Base-by-base conservation (phyloP, 2,797 vertebrate species). In the Onychomys arenicola region DNA sequence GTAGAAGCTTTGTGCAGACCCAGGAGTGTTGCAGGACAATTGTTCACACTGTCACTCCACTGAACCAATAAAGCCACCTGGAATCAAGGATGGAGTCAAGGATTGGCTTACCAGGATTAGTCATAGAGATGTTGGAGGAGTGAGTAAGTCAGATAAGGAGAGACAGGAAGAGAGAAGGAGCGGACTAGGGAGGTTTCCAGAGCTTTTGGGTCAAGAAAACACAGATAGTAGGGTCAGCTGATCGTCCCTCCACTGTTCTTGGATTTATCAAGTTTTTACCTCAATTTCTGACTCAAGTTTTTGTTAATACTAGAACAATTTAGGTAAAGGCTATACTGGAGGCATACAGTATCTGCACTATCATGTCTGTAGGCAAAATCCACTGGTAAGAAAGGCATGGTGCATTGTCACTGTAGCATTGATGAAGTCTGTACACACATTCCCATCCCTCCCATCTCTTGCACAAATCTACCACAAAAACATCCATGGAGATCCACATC, bases 381-480 rank as follows among this genome's bases (percentile, higher is more conserved):
- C 23, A n/a, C 32, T 19, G 3, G 14, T 49, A 0, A 6, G 57
- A 8, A 17, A 78, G 67, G 43, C 37, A 40, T 6, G 0, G 37
- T 1, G 2, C 34, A 14, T 2, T 6, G 37, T 43, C 17, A 11
- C 14, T 32, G 6, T 93, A 7, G 5, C 32, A 12, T 57, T 37
- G 1, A 6, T 0, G 59, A 43, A 61, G 3, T 49, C 17, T 1
- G 1, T 7, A 27, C 3, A 4, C 5, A 4, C 0, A 11, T 6
- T 34, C 27, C 25, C 11, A 23, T 27, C 19, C 2, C 37, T 27
- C 29, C 63, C 32, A 37, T 29, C 16, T 25, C 13, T 71, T 71
- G 19, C 27, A 19, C 0, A 1, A 49, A 27, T 25, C 63, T 52
- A 16, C 65, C 12, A 37, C 46, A 69, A n/a, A 86, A 52, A 9